Percentiles rank a stretch among this genome's conserved stretches.
Evolutionary conservation across 2,888 invertebrate genomes (phyloP).

Genomic region (Panopea generosa): DNA sequence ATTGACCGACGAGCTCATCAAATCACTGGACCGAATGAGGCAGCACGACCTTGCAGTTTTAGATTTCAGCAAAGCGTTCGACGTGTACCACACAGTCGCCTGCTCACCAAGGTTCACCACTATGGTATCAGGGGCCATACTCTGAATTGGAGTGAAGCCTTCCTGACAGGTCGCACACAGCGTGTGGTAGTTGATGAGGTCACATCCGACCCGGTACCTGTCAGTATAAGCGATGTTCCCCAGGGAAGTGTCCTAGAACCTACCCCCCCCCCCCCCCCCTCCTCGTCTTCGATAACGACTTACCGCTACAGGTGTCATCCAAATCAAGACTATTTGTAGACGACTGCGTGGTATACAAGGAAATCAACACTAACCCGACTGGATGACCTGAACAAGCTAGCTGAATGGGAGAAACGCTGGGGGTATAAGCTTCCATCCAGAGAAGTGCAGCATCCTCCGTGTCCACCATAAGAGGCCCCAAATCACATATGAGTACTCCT

Average conservation of each 20-base stretch:
- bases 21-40: too few relatives aligned
- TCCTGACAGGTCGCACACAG: slow-evolving; percentile 12
- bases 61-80: slow-evolving; percentile 28
- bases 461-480: too few relatives aligned
- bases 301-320: too few relatives aligned
- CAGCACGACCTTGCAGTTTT: slow-evolving; percentile 11
- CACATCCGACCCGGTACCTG: slow-evolving; percentile 9
- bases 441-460: too few relatives aligned
- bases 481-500: too few relatives aligned
- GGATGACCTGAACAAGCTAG: slow-evolving; percentile 5
- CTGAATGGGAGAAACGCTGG: slow-evolving; percentile 24
- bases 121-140: too few relatives aligned
- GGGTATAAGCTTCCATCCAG: too few relatives aligned
- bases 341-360: too few relatives aligned
- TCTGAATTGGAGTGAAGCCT: slow-evolving; percentile 18
- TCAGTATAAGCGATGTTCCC: slow-evolving; percentile 19
- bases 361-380: slow-evolving; percentile 9
- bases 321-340: too few relatives aligned
- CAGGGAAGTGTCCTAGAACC: slow-evolving; percentile 23
- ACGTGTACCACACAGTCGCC: slow-evolving; percentile 25
- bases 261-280: slow-evolving; percentile 11
- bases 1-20: slow-evolving; percentile 5
- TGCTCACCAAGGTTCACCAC: slow-evolving; percentile 13
- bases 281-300: too few relatives aligned
- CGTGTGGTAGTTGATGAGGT: too few relatives aligned